Evolutionary conservation across 2,113 vertebrate species (phyloP).

Genomic region (Psammodynastes pulverulentus): DNA sequence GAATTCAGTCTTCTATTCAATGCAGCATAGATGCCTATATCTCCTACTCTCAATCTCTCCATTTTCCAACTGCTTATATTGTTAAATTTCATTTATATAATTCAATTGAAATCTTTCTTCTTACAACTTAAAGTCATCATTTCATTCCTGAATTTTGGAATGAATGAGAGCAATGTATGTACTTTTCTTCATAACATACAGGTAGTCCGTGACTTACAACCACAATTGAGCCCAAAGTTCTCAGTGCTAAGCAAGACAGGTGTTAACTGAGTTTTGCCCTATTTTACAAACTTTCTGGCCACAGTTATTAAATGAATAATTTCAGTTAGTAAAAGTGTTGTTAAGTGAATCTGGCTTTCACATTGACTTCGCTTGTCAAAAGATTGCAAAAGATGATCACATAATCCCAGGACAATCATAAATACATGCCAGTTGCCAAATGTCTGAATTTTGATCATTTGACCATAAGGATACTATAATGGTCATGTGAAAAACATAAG

Average conservation of each 20-base stretch:
- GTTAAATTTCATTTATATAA: background rate
- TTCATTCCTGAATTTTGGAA: background rate
- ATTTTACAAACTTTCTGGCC: too few relatives aligned
- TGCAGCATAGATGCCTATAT: background rate
- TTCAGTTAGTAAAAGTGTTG: too few relatives aligned
- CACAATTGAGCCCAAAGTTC: too few relatives aligned
- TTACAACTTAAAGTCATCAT: background rate
- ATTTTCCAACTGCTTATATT: background rate
- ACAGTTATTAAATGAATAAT: too few relatives aligned
- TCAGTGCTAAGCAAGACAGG: too few relatives aligned
- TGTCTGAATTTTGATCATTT: background rate
- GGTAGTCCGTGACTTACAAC: too few relatives aligned
- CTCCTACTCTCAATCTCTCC: background rate
- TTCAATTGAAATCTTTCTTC: background rate
- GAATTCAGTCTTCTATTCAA: background rate
- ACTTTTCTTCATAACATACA: too few relatives aligned
- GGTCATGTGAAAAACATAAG: too few relatives aligned
- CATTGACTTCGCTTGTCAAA: background rate
- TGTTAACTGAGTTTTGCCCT: too few relatives aligned
- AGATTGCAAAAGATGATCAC: background rate
- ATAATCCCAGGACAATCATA: background rate
- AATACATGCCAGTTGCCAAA: background rate
- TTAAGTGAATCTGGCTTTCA: too few relatives aligned
- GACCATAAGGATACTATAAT: too few relatives aligned
- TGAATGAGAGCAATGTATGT: background rate